Evolutionary conservation across 2,797 vertebrate genomes (phyloP).

Genomic region (Ctenopoma kingsleyae): DNA sequence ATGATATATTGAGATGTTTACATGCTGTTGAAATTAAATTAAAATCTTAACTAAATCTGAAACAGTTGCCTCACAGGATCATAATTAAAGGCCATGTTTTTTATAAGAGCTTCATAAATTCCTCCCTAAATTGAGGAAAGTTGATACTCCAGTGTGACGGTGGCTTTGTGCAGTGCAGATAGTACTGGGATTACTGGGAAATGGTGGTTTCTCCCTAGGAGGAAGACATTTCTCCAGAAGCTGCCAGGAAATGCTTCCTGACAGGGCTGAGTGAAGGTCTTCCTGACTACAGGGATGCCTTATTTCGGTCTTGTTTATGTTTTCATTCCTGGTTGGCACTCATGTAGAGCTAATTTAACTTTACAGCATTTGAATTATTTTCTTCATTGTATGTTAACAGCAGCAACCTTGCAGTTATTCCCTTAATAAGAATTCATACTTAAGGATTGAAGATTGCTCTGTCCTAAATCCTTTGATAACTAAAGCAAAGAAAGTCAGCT

Average conservation of each 20-base stretch:
- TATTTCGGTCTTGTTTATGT: slow-evolving; percentile 42
- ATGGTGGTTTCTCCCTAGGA: slow-evolving; percentile 48
- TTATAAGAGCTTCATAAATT: neutral
- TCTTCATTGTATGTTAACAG: neutral
- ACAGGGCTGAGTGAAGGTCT: slow-evolving; percentile 63
- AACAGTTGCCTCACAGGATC: slow-evolving; percentile 23
- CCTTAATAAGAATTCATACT: slow-evolving; percentile 2
- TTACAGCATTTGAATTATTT: neutral
- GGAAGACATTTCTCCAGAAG: slow-evolving; percentile 69
- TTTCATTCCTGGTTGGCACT: slow-evolving; percentile 20
- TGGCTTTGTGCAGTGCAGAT: slow-evolving; percentile 13
- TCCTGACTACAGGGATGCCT: slow-evolving; percentile 63
- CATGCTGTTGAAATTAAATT: slow-evolving; percentile 45
- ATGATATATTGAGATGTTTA: slow-evolving; percentile 52
- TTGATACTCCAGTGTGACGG: neutral
- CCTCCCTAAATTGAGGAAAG: neutral
- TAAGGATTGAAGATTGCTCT: slow-evolving; percentile 10
- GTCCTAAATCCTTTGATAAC: slow-evolving; percentile 41
- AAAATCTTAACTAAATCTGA: slow-evolving; percentile 41
- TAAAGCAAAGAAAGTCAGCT: slow-evolving; percentile 44
- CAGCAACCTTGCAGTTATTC: neutral
- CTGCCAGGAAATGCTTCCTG: slow-evolving; percentile 79
- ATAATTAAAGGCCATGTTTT: neutral
- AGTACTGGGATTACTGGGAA: slow-evolving; percentile 26
- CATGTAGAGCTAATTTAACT: neutral